These are phyloP conservation scores for Stichopus horrens DNA, from an alignment of 53 echinoderm and acorn worm genomes.

Conservation along the genomic window DNA sequence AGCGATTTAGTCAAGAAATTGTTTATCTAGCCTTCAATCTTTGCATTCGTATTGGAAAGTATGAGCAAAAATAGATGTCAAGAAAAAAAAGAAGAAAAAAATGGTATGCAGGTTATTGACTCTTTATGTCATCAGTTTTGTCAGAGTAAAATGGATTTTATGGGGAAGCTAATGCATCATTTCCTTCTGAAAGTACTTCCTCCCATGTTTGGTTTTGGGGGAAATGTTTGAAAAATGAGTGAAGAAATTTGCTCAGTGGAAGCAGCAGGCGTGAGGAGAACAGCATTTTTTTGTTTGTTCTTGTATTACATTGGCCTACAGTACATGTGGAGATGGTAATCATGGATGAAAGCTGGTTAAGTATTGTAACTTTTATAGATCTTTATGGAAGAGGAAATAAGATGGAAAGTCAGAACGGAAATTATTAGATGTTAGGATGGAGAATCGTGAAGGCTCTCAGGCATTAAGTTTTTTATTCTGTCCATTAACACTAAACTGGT, in stretches of 20 bases:
- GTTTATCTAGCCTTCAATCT: conserved; percentile 13
- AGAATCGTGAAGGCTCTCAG: no score
- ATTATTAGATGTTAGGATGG: no score
- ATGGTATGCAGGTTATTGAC: conserved; percentile 27
- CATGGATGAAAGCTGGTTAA: no score
- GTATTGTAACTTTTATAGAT: no score
- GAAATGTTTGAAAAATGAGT: not conserved
- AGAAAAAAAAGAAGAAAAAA: not conserved
- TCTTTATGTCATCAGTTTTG: not conserved
- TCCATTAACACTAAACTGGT: no score
- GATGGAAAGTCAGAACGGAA: no score
- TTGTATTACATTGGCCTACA: no score
- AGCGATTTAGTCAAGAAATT: conserved; percentile 30
- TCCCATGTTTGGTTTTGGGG: not conserved
- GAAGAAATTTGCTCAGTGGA: not conserved
- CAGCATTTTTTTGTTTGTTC: no score
- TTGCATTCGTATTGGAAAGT: not conserved
- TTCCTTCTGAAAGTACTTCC: not conserved
- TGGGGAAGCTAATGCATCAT: not conserved
- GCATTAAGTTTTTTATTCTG: no score
- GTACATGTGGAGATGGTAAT: no score
- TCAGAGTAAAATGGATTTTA: not conserved
- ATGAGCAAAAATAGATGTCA: not conserved
- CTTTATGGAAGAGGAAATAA: no score
- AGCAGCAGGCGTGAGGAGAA: not conserved